Base-by-base conservation (phyloP, 2,113 vertebrate genomes). In the Pollimyrus isidori region DNA sequence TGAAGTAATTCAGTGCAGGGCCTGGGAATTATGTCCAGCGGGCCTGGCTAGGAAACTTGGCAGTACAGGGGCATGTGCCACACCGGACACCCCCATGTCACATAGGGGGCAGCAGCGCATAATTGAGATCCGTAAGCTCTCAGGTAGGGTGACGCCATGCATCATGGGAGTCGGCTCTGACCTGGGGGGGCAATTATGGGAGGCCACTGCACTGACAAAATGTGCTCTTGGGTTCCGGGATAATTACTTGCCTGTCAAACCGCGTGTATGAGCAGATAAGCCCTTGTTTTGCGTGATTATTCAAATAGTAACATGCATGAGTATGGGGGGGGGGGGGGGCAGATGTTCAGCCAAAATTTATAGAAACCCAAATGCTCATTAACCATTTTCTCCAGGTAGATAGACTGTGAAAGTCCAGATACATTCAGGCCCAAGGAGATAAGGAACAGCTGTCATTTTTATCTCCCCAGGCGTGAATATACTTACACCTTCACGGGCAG, bases 61-160 rank as follows among this genome's bases (percentile, higher is more conserved):
- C 15, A 49, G 84, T 69, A 84, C 39, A 56, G 6, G 46, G n/a
- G 65, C 86, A 87, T 30, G 30, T 46, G 42, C 46, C 39, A 10
- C 23, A 87, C 46, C 80, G 52, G 49, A 90, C 46, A 88, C 53
- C 62, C 56, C 56, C 7, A 35, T 56, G 69, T 89, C 82, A 88
- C 53, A 87, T 49, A 58, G 30, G 88, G 84, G 87, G 30, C 80
- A 26, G 21, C 6, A 87, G 53, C 83, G 82, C 45, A 87, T 92
- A 91, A 91, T 91, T 91, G 89, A 90, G 80, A 52, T 87, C 84
- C 85, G n/a, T 86, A 89, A 10, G 69, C 49, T 88, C 48, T 88
- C 69, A 17, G 4, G 49, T 0, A 4, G 7, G 7, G 46, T 45
- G 69, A 30, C 15, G 23, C 88, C 89, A 76, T 49, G 90, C 46